A percentile compares a stretch with the other conserved stretches of the same genome.
These are phyloP conservation scores for Ethmia dodecea DNA, from an alignment of 2,888 invertebrate species.

Conservation along the genomic window DNA sequence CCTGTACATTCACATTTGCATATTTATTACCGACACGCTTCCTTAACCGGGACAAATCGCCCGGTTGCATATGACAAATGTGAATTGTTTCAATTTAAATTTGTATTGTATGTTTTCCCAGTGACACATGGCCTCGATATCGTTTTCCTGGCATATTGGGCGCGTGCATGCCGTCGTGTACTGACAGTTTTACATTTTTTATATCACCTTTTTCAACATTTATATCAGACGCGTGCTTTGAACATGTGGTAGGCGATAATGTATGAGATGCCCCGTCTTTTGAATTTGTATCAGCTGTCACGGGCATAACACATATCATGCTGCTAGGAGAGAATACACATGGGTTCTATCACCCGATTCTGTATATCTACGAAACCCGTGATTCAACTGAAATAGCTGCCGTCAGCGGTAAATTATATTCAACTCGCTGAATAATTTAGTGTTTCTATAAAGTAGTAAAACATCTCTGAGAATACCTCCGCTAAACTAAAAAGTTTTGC, in stretches of 20 bases:
- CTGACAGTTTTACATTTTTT: constrained; percentile 20
- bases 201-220: constrained; percentile 11
- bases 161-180: constrained; percentile 25
- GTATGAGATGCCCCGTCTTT: constrained; percentile 23
- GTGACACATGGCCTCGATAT: constrained; percentile 34
- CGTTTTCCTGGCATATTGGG: constrained; percentile 39
- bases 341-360: constrained; percentile 12
- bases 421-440: constrained; percentile 11
- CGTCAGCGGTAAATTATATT: constrained; percentile 8
- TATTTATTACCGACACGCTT: constrained; percentile 50
- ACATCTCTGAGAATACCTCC: constrained; percentile 19
- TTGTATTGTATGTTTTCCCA: constrained; percentile 26
- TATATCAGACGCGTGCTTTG: constrained; percentile 24
- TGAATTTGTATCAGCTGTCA: constrained; percentile 29
- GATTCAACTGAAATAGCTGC: constrained; percentile 4
- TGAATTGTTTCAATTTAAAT: constrained; percentile 29
- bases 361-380: constrained; percentile 4
- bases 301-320: constrained; percentile 15
- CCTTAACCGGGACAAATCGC: constrained; percentile 40
- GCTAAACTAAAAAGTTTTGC: constrained; percentile 40
- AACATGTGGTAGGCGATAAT: constrained; percentile 32
- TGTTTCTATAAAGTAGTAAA: constrained; percentile 12
- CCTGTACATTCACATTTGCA: constrained; percentile 40
- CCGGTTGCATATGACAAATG: constrained; percentile 32
- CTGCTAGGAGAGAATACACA: constrained; percentile 10